Percentiles rank a stretch among this genome's conserved stretches.
Conservation (phyloP, 2,888 invertebrate species). For the Tromatobia lineatoria region DNA sequence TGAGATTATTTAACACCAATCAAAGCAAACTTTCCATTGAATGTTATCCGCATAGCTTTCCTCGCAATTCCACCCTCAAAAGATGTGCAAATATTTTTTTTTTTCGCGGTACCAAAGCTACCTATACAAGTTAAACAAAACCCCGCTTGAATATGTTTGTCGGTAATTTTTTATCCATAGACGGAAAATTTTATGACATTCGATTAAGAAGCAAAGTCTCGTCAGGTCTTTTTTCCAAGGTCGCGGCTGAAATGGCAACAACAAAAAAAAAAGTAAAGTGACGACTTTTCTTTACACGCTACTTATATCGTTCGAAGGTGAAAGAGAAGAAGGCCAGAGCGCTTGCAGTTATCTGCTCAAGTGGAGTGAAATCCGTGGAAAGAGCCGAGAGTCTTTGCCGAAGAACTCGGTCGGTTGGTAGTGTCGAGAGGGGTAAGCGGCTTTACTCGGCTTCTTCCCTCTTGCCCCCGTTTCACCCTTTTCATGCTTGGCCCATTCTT, state of each 20-base stretch:
- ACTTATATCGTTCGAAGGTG: slow-evolving; percentile 48
- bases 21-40: no score
- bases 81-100: no score
- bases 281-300: slow-evolving; percentile 20
- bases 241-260: slow-evolving; percentile 1
- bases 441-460: slow-evolving; percentile 42
- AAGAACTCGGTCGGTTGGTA: slow-evolving; percentile 37
- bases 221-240: slow-evolving; percentile 7
- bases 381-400: slow-evolving; percentile 37
- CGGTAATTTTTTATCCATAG: neutral
- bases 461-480: slow-evolving; percentile 34
- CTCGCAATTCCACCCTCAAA: no score
- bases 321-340: slow-evolving; percentile 42
- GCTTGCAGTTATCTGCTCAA: slow-evolving; percentile 35
- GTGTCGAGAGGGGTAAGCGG: slow-evolving; percentile 43
- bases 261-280: slow-evolving; percentile 18
- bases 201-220: neutral
- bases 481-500: slow-evolving; percentile 48
- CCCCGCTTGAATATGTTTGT: no score
- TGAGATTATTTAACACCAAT: no score
- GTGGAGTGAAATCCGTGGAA: slow-evolving; percentile 42
- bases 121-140: no score
- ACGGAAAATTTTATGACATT: neutral
- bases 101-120: no score
- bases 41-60: no score